Evolutionary conservation across 2,113 vertebrate genomes (phyloP).

Genomic region (Sphaerodactylus townsendi): DNA sequence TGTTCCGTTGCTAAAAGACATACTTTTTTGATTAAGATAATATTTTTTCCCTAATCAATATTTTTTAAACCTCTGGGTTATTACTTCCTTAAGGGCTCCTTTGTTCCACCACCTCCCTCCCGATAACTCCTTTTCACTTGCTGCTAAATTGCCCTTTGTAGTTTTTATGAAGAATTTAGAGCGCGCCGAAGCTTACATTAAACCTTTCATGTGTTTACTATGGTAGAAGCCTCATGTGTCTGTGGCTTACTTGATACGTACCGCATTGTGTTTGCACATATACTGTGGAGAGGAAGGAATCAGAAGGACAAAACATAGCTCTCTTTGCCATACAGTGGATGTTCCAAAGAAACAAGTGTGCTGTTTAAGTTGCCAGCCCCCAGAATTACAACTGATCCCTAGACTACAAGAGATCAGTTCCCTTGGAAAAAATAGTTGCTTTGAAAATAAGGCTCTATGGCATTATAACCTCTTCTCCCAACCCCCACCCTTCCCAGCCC

Average conservation of each 20-base stretch:
- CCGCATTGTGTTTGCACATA: constrained; percentile 60
- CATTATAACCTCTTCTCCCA: too few species aligned
- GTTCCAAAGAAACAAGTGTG: neutral
- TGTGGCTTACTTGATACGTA: constrained; percentile 64
- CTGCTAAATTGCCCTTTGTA: constrained; percentile 71
- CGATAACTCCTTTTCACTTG: constrained; percentile 37
- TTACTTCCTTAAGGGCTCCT: constrained; percentile 74
- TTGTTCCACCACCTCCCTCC: constrained; percentile 31
- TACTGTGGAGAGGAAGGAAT: constrained; percentile 65
- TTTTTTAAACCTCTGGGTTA: constrained; percentile 80
- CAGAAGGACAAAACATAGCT: constrained; percentile 36
- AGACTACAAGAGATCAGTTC: too few species aligned
- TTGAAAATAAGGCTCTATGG: too few species aligned
- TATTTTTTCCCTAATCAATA: constrained; percentile 80
- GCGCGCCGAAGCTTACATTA: constrained; percentile 74
- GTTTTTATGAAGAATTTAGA: constrained; percentile 78
- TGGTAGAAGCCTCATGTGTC: constrained; percentile 66
- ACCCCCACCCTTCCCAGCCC: too few species aligned
- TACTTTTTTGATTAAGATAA: constrained; percentile 79
- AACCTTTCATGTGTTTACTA: constrained; percentile 74
- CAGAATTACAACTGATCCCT: too few species aligned
- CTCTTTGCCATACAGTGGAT: neutral
- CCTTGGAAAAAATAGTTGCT: too few species aligned
- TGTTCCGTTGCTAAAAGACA: constrained; percentile 68
- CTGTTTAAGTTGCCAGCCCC: neutral